Base-by-base conservation (phyloP, 2,888 invertebrate species). In the Aethes cnicana region DNA sequence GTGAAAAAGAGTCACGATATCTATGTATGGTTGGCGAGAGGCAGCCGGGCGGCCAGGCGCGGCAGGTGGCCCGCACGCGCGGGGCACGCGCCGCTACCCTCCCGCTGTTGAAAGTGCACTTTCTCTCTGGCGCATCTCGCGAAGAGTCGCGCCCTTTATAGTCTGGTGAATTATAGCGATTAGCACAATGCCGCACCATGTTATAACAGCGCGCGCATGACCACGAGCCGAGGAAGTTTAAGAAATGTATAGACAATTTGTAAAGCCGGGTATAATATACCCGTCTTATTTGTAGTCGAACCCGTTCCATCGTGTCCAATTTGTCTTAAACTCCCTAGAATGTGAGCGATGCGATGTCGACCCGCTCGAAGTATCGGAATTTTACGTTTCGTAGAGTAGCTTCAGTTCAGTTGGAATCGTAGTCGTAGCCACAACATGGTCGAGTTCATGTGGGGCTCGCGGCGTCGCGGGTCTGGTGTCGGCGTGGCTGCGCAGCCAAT, bases 41-140 rank as follows among this genome's bases (percentile, higher is more conserved):
- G 12, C 11, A 20, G 36, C 17, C 3, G 32, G 16, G 32, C 35
- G 9, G 36, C 16, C 68, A 43, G 49, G 48, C 17, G 58, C 56
- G 50, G 56, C 53, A 32, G 36, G 30, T 20, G 41, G 18, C 47
- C 53, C 55, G 55, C 62, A 61, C 62, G 63, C 62, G 67, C 48
- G 60, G 25, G 20, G 52, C 60, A 58, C 58, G 58, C 58, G 61
- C 58, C 58, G 55, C 50, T 37, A 37, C 53, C 46, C 50, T 50
- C 33, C 54, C 46, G 50, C 50, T 50, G n/a, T 50, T 47, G 28
- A 52, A 41, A 54, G 46, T 54, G 50, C 35, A 46, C 52, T 54
- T 54, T 56, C 56, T 54, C 49, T 47, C 52, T 41, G 36, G 39
- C 47, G 33, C 53, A 43, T 43, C 36, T 47, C 37, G 28, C 26